Evolutionary conservation across 2,797 vertebrate genomes (phyloP).

Genomic region (Cirrhinus mrigala): DNA sequence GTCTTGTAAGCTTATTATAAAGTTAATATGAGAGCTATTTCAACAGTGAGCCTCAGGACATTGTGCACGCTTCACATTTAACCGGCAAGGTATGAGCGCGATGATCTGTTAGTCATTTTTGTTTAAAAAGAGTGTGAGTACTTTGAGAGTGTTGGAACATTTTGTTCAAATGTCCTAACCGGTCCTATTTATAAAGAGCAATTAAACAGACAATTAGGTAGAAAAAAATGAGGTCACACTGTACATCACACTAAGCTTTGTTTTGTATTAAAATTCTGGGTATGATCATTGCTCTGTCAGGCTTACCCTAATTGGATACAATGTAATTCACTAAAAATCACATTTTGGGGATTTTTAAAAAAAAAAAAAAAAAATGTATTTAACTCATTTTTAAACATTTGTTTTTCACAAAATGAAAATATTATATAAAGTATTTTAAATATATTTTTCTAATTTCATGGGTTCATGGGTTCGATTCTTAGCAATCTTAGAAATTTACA

Average conservation of each 20-base stretch:
- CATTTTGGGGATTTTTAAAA: background rate
- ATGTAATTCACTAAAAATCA: background rate
- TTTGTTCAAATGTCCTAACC: background rate
- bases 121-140: background rate
- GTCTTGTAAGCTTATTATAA: background rate
- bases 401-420: background rate
- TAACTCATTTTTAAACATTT: background rate
- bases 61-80: background rate
- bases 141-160: background rate
- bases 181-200: background rate
- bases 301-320: background rate
- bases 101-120: conserved; percentile 27
- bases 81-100: background rate
- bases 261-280: background rate
- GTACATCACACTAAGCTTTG: no score
- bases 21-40: conserved; percentile 3
- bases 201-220: background rate
- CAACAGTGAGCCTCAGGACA: background rate
- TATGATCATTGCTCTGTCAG: background rate
- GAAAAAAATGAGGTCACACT: no score
- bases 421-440: background rate
- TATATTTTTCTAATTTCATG: background rate
- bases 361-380: background rate
- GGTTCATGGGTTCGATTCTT: no score
- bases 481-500: no score